These are phyloP conservation scores for Pelobates fuscus DNA, from an alignment of 2,113 vertebrate species.

Conservation along the genomic window DNA sequence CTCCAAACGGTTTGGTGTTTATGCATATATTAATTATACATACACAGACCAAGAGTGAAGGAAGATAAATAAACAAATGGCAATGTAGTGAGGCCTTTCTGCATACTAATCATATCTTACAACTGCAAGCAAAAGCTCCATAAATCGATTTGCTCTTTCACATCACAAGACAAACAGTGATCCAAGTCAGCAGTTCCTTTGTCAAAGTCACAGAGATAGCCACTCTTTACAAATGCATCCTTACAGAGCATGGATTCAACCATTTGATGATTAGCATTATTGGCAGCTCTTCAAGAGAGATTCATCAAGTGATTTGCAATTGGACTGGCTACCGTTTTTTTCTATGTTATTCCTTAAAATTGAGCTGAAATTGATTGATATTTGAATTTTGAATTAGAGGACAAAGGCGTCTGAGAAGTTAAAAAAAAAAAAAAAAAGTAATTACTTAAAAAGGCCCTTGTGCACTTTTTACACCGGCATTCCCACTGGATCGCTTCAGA, in stretches of 20 bases:
- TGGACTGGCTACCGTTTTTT: slow-evolving; percentile 79
- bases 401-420: slow-evolving; percentile 38
- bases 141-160: slow-evolving; percentile 99
- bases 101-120: slow-evolving; percentile 95
- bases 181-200: slow-evolving; percentile 99
- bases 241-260: slow-evolving; percentile 80
- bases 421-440: slow-evolving; percentile 41
- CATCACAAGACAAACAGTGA: slow-evolving; percentile 99
- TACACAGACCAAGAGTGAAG: slow-evolving; percentile 76
- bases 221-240: slow-evolving; percentile 89
- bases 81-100: slow-evolving; percentile 81
- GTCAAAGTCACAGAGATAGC: slow-evolving; percentile 99
- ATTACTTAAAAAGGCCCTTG: slow-evolving; percentile 48
- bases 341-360: slow-evolving; percentile 73
- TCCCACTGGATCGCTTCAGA: slow-evolving; percentile 22
- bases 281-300: slow-evolving; percentile 95
- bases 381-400: slow-evolving; percentile 66
- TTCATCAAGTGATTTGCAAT: slow-evolving; percentile 84
- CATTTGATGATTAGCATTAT: slow-evolving; percentile 95
- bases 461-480: slow-evolving; percentile 14
- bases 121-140: slow-evolving; percentile 85
- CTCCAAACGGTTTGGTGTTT: slow-evolving; percentile 65
- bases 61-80: slow-evolving; percentile 86
- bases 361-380: slow-evolving; percentile 74
- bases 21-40: slow-evolving; percentile 81